Evolutionary conservation across 1,140 invertebrate species (phyloP), one percentile per base, ranked within the genome.

Genomic region (Hyposmocoma kahamanoa): DNA sequence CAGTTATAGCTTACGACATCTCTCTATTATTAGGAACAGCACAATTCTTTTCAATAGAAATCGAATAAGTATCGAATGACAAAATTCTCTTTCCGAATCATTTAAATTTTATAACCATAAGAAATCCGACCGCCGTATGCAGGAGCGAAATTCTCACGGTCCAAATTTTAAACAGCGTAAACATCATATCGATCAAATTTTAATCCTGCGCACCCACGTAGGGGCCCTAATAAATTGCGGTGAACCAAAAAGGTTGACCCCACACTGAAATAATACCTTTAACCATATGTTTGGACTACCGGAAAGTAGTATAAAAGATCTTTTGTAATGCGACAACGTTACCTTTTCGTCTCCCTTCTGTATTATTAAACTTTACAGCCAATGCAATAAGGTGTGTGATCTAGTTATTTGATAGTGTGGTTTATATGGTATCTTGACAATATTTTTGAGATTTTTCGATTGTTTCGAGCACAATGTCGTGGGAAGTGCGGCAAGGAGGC

Each of bases 391-490:
- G n/a, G n/a, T n/a, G n/a, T n/a, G 10, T 36, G 32, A 36, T 17
- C 8, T 17, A 1, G 32, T 36, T 36, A 2, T 36, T 5, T 36
- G 8, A 11, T 1, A 15, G 32, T 2, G 32, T 36, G 32, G 32
- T 36, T 36, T 41, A 42, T 24, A 36, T 51, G 47, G 56, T 47
- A 34, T 49, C 47, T 55, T 56, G 52, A 59, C 53, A 48, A 58
- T 61, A 62, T 72, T 75, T 76, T 75, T 63, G 64, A 57, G 63
- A 72, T 51, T 73, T 66, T 44, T 4, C 58, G 44, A 72, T 79
- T 75, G 71, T 72, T 71, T 72, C 24, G 22, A 20, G 36, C 21
- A 68, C 57, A 72, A 66, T 60, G 55, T 65, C 71, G 71, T 76
- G 77, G 71, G 74, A 76, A 72, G 43, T 52, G 24, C 50, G 53